Evolutionary conservation across 2,113 vertebrate genomes (phyloP), one percentile per base, ranked within the genome.

Genomic region (Salvelinus fontinalis): DNA sequence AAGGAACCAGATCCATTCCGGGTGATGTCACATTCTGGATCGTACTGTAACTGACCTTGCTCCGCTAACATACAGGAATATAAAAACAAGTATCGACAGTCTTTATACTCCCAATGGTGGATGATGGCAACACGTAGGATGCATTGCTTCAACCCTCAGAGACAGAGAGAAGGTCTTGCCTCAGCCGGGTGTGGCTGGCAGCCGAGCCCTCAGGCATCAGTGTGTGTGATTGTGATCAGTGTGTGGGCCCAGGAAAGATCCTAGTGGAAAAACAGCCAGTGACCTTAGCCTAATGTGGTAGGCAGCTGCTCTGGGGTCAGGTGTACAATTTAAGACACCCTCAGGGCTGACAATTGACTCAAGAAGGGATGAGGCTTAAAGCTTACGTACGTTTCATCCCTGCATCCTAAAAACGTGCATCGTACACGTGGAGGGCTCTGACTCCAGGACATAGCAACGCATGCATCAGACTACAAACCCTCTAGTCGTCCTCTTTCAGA

Each of bases 391-490:
- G 12, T 44, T 44, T 44, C 2, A 44, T 2, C 11, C 8, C 39
- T 11, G 39, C 39, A 8, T 44, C 39, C 39, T 44, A 44, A 44
- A 44, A 44, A 44, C 9, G 39, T 44, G 11, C 34, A 39, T 9
- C 34, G 8, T 39, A 9, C 39, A 44, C 39, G 9, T 87, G 85
- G 75, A 86, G 81, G 71, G 85, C 75, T 76, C 81, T 75, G 83
- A 89, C 85, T 86, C 88, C 39, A 67, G 87, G 60, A 75, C 85
- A 14, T 27, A 72, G 77, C 79, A 81, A 86, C 44, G 66, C 87
- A 87, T 85, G 85, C 87, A 54, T 90, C 89, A 83, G 77, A 70
- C 79, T 72, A 60, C 80, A 77, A 74, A 49, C 44, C 51, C 51
- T 29, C 34, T 11, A 14, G 26, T 66, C 11, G 31, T 18, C 66